These are phyloP conservation scores for Cerastis leucographa DNA, from an alignment of 2,888 invertebrate species.

Conservation along the genomic window DNA sequence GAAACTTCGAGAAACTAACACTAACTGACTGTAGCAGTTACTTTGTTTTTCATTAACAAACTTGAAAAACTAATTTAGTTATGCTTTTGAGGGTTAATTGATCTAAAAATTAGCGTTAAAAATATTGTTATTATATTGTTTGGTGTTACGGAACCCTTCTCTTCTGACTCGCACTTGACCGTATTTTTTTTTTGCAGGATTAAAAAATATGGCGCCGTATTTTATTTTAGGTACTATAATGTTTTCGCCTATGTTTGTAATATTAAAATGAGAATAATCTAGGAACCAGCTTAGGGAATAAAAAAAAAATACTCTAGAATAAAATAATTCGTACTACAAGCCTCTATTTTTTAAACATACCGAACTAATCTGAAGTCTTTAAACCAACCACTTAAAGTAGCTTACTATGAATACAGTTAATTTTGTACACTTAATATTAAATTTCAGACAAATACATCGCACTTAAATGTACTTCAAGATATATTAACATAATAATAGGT, in stretches of 20 bases:
- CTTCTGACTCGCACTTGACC: background rate
- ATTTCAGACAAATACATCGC: background rate
- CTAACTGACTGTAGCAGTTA: no score
- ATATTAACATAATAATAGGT: background rate
- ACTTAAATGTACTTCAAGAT: background rate
- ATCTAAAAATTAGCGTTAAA: no score
- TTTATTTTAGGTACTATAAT: background rate
- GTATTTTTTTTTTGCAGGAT: background rate
- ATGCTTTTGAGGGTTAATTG: no score
- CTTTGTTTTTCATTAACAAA: no score
- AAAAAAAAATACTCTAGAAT: background rate
- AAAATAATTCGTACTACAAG: background rate
- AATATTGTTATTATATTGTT: background rate
- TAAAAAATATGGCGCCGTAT: background rate
- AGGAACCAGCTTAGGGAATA: background rate
- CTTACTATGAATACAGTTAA: background rate
- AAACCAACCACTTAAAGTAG: background rate
- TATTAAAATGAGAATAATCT: constrained; percentile 7
- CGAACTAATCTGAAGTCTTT: background rate
- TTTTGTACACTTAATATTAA: background rate
- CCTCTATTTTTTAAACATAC: background rate
- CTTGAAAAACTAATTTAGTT: no score
- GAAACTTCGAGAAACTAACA: no score
- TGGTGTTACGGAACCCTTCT: background rate
- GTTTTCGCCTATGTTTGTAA: background rate